These are phyloP conservation scores for Madoqua kirkii DNA, from an alignment of 2,113 vertebrate genomes.

Conservation along the genomic window DNA sequence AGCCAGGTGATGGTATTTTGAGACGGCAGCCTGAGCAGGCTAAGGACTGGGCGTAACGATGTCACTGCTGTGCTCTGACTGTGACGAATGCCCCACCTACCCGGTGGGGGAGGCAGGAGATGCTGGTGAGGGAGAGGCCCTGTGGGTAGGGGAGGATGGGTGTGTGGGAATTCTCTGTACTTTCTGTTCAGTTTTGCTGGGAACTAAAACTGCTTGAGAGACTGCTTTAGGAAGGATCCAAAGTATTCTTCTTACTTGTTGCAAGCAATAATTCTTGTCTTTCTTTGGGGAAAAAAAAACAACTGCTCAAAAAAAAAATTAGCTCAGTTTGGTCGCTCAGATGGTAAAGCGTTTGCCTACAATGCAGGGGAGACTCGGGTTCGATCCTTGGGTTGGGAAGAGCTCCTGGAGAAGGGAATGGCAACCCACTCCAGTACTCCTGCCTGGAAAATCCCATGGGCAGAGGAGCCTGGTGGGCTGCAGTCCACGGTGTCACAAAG, in stretches of 20 bases:
- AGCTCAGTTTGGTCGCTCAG: not conserved
- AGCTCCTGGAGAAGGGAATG: too few species aligned
- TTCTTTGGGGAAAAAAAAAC: not conserved
- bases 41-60: not conserved
- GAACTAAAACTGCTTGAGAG: not conserved
- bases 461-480: too few species aligned
- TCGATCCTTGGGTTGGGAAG: too few species aligned
- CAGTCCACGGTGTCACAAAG: too few species aligned
- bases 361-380: not conserved
- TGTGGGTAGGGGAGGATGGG: rapidly evolving
- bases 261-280: not conserved
- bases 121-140: too few species aligned
- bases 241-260: not conserved
- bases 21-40: not conserved
- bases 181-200: not conserved
- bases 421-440: too few species aligned
- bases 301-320: not conserved
- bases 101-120: not conserved
- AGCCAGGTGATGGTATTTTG: not conserved
- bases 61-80: not conserved
- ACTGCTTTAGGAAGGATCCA: not conserved
- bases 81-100: not conserved
- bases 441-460: too few species aligned
- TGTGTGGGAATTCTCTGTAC: not conserved
- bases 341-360: not conserved